Evolutionary conservation across 2,797 vertebrate species (phyloP).

Genomic region (Pogoniulus pusillus): DNA sequence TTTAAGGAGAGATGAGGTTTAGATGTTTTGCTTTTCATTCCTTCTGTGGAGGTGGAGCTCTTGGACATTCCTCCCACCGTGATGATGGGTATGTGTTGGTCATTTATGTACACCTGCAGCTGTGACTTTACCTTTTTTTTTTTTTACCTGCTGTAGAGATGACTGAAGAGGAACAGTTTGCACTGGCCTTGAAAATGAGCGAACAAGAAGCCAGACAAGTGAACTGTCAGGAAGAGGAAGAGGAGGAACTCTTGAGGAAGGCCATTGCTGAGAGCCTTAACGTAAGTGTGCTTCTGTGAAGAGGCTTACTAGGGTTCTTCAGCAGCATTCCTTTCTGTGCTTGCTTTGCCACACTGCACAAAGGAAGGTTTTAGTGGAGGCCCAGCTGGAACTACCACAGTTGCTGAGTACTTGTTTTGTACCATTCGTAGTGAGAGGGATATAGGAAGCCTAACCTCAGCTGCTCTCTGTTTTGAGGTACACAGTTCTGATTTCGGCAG

Average conservation of each 20-base stretch:
- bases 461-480: neutral
- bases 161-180: constrained; percentile 95
- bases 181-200: constrained; percentile 89
- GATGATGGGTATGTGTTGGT: neutral
- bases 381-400: neutral
- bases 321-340: neutral
- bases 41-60: neutral
- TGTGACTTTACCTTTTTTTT: constrained; percentile 13
- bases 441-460: neutral
- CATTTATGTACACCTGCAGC: neutral
- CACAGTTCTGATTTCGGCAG: neutral
- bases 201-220: constrained; percentile 86
- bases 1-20: neutral
- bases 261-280: constrained; percentile 90
- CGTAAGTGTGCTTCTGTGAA: constrained; percentile 78
- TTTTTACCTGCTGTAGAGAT: constrained; percentile 79
- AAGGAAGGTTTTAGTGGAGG: neutral
- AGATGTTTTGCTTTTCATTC: neutral
- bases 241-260: constrained; percentile 87
- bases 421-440: neutral
- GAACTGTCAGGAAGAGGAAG: constrained; percentile 81
- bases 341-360: neutral
- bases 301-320: constrained; percentile 54
- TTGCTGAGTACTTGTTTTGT: neutral
- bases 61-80: neutral